Evolutionary conservation across 2,797 vertebrate species (phyloP), one percentile per base, ranked within the genome.

Genomic region (Centroberyx gerrardi): DNA sequence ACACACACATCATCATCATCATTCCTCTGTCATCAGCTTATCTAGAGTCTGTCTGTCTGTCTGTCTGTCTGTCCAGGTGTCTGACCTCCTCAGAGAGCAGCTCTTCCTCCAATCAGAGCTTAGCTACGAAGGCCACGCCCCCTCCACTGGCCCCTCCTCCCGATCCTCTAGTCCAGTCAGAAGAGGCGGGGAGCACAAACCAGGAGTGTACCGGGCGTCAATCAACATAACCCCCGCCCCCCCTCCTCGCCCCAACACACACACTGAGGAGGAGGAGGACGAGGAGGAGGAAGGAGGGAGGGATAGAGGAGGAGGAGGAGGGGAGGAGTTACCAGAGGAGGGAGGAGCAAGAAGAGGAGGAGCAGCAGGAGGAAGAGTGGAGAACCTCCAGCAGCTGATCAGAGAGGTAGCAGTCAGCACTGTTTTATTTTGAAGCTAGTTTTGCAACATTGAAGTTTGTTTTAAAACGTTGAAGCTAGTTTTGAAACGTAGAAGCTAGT

Each of bases 71-170:
- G 70, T 76, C 33, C 86, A 99, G 98, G 94, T 99, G 72, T 96
- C 95, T 0, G 97, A 98, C 81, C 95, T 99, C 64, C 96, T 99
- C 84, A 94, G 95, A 88, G 98, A 99, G 79, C 98, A 98, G 87
- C 94, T 96, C 42, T 95, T 95, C 83, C 94, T 99, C 78, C 97
- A 96, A 79, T 96, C 97, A 27, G 97, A 99, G 89, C 91, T 99
- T 65, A 91, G 93, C 53, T 93, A 96, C 9, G 94, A 92, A 13
- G 93, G 84, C 1, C 64, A 49, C 3, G 65, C 76, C 0, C 61
- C 80, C 53, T 70, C 85, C 52, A 96, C 96, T 0, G 91, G 93
- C 68, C 93, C 90, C 0, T 97, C 96, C 51, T 96, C 97, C 1
- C 93, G 96, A 18, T 96, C 95, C 18, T 95, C 95, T 10, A 96